phyloP scores from a whole-genome alignment of 2,888 invertebrate genomes.

The Odontomyia ornata region DNA sequence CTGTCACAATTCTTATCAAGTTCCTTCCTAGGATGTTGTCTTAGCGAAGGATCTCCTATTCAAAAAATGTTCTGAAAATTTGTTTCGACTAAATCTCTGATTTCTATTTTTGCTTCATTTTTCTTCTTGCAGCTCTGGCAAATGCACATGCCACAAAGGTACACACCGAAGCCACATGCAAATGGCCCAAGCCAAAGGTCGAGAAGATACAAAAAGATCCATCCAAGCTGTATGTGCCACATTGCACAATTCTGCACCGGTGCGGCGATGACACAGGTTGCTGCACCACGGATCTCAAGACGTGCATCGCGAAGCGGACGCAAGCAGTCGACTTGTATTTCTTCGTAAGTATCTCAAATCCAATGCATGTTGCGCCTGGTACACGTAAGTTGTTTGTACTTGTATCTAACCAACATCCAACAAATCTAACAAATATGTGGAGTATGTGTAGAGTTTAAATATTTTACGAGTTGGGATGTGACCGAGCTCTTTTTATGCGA shows the following conservation, averaged over 20 bases:
- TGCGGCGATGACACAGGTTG: slow-evolving; percentile 91
- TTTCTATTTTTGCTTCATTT: slow-evolving; percentile 14
- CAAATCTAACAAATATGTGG: background rate
- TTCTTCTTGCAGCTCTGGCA: slow-evolving; percentile 57
- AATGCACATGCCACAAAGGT: slow-evolving; percentile 58
- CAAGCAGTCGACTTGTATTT: slow-evolving; percentile 78
- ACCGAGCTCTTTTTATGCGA: background rate
- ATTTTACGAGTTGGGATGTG: slow-evolving; percentile 1
- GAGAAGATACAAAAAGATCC: slow-evolving; percentile 71
- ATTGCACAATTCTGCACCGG: slow-evolving; percentile 85
- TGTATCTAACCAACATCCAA: background rate
- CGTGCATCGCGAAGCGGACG: slow-evolving; percentile 80
- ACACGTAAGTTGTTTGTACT: background rate
- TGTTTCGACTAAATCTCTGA: slow-evolving; percentile 28
- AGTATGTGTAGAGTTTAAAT: background rate
- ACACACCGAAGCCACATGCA: slow-evolving; percentile 57
- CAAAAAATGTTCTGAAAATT: background rate
- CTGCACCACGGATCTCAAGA: slow-evolving; percentile 75
- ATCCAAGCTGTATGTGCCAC: slow-evolving; percentile 81
- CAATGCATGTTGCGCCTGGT: slow-evolving; percentile 10
- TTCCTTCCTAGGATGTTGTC: background rate
- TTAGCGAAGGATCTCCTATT: background rate
- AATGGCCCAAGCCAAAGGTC: slow-evolving; percentile 76
- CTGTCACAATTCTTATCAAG: too few relatives aligned
- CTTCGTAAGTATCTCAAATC: slow-evolving; percentile 73